A percentile compares a stretch with the other conserved stretches of the same genome.
Evolutionary conservation across 2,888 invertebrate species (phyloP).

Genomic region (Pomacea canaliculata): DNA sequence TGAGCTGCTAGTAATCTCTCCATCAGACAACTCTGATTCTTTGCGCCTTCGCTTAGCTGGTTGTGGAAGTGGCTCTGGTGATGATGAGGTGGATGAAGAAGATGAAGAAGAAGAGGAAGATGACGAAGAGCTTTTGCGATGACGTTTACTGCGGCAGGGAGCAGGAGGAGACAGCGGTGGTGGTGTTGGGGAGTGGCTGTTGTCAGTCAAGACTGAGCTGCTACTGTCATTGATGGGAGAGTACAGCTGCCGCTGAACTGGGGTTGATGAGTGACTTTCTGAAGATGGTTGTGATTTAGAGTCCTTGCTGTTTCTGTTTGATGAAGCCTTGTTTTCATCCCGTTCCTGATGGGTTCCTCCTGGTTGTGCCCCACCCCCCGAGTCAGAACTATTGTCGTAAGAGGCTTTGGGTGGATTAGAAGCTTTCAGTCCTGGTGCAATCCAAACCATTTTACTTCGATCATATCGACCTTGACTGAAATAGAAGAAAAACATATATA

Average conservation of each 20-base stretch:
- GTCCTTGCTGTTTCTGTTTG: not conserved
- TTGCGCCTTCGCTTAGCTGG: constrained; percentile 20
- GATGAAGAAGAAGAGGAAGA: constrained; percentile 11
- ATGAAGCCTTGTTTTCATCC: not conserved
- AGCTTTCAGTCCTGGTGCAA: not conserved
- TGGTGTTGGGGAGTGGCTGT: not conserved
- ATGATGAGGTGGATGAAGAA: constrained; percentile 5
- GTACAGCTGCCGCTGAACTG: constrained; percentile 11
- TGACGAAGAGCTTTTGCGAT: not conserved
- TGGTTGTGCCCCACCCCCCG: not conserved
- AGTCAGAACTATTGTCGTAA: constrained; percentile 12
- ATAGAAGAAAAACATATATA: too few species aligned
- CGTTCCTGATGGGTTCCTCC: not conserved
- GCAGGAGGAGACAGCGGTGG: not conserved
- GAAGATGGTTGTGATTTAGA: not conserved
- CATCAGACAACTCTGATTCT: constrained; percentile 20
- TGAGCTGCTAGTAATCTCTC: constrained; percentile 18
- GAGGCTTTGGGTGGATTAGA: not conserved
- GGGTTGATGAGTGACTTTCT: not conserved
- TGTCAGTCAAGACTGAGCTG: constrained; percentile 11
- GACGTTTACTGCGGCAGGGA: not conserved
- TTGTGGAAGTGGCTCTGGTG: constrained; percentile 5
- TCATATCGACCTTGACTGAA: constrained; percentile 3
- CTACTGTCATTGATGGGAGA: constrained; percentile 26
- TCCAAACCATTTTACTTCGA: constrained; percentile 9